Base-by-base conservation (phyloP, 2,797 vertebrate genomes). In the Brotula barbata region DNA sequence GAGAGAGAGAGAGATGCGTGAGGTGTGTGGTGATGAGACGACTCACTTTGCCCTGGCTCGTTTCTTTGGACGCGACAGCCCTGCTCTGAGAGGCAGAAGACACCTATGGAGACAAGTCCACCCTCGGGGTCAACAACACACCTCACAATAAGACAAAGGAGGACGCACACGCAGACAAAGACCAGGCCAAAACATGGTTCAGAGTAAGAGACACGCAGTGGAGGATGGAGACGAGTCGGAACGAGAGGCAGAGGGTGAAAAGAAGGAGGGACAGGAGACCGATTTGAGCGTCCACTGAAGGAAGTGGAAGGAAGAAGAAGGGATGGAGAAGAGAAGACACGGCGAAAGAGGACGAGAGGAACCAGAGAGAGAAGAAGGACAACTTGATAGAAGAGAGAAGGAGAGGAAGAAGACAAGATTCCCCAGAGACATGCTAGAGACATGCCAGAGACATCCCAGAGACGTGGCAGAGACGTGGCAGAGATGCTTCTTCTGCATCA, bases 21-120 rank as follows among this genome's bases (percentile, higher is more conserved):
- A 23, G 7, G 47, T 40, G 50, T 8, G 36, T 34, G 46, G 28
- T 52, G 37, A 53, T 37, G 45, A 15, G 44, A 80, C 83, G 73
- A 92, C 91, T 92, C 91, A 92, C 91, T 91, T 91, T 92, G 83
- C 75, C 78, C 88, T 86, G 89, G 89, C 84, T 89, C 45, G 68
- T 84, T 31, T 92, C 90, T 91, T 89, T 92, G 87, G 89, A 76
- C 65, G 69, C 41, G 51, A 82, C 67, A 36, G 51, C 78, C 78
- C 81, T 91, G 81, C 45, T 89, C 73, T 82, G 88, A 87, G 88
- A 84, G 76, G 76, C 68, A 55, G 88, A 81, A 54, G 87, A 75
- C 67, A 91, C 89, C 91, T 92, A 74, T 65, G 78, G 82, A 90
- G 78, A 92, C 81, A 92, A 82, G 78, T 69, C 78, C 82, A 47